phyloP scores from a whole-genome alignment of 2,113 vertebrate genomes.

The Heterochromis multidens region DNA sequence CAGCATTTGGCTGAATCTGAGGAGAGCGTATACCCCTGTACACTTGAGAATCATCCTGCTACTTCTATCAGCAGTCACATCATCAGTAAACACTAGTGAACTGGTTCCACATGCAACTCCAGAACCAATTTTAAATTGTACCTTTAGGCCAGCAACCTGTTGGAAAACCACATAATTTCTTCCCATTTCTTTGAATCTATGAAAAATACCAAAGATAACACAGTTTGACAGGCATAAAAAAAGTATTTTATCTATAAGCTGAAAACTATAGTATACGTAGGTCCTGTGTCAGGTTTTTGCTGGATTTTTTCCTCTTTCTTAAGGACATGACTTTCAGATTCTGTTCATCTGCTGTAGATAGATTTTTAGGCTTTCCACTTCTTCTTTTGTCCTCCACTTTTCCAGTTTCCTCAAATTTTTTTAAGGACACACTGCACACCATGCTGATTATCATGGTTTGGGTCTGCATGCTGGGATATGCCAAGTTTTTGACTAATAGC shows the following conservation, averaged over 20 bases:
- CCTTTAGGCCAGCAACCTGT: no score
- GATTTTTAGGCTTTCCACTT: neutral
- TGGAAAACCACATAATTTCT: no score
- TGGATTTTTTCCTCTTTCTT: neutral
- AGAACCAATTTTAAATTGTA: neutral
- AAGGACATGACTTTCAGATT: neutral
- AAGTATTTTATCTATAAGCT: neutral
- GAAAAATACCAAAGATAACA: neutral
- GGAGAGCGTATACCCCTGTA: neutral
- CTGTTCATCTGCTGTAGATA: neutral
- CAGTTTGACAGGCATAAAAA: neutral
- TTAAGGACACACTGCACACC: no score
- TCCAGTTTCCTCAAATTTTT: no score
- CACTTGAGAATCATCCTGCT: neutral
- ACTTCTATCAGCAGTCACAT: neutral
- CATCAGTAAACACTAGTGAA: neutral
- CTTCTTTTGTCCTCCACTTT: neutral
- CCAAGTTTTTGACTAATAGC: neutral
- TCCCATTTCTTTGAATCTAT: neutral
- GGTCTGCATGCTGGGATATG: neutral
- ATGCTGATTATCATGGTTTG: neutral
- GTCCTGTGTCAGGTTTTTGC: neutral
- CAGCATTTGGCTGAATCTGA: neutral
- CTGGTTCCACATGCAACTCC: neutral
- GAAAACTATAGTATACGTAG: no score